Evolutionary conservation across 2,797 vertebrate genomes (phyloP), one percentile per base, ranked within the genome.

Genomic region (Taenioides sp.): DNA sequence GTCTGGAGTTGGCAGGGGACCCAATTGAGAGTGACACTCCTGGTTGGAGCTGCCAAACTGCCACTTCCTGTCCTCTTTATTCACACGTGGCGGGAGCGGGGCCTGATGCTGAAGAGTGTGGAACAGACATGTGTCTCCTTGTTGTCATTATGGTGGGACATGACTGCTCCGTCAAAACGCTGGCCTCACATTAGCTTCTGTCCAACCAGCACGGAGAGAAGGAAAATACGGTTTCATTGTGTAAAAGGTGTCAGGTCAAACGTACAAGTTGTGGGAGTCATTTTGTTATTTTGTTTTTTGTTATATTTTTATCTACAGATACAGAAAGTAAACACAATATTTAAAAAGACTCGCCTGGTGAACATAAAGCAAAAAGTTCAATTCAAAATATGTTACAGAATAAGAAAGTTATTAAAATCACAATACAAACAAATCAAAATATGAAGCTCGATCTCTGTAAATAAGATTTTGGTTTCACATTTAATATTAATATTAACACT

Each of bases 61-160:
- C 94, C 93, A 93, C 92, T 94, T 94, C 93, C 92, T 93, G 92
- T 94, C 91, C 90, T 92, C 92, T 93, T 93, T 93, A 94, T 94
- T 93, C 92, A 93, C 91, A 93, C 93, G 86, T 92, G 91, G 87
- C 88, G 84, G 91, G 93, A 93, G 92, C 91, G 91, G 86, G 88
- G 88, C 80, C 72, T 85, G 88, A 90, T 81, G 64, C 92, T 93
- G 92, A 95, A 90, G 92, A 93, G 90, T 89, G 72, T 75, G 81
- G 91, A 93, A 92, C 92, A 93, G 93, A 95, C 93, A 92, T 92
- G 91, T 93, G 93, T 94, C 92, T 92, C 90, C 92, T 88, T 89
- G 91, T 92, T 93, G 92, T 92, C 92, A 90, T 91, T 91, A 91
- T 86, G 79, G 84, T 86, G 87, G 91, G 88, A 90, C 87, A 84